Percentiles rank a stretch among this genome's conserved stretches.
Evolutionary conservation across 1,140 invertebrate species (phyloP).

Genomic region (Diabrotica virgifera): DNA sequence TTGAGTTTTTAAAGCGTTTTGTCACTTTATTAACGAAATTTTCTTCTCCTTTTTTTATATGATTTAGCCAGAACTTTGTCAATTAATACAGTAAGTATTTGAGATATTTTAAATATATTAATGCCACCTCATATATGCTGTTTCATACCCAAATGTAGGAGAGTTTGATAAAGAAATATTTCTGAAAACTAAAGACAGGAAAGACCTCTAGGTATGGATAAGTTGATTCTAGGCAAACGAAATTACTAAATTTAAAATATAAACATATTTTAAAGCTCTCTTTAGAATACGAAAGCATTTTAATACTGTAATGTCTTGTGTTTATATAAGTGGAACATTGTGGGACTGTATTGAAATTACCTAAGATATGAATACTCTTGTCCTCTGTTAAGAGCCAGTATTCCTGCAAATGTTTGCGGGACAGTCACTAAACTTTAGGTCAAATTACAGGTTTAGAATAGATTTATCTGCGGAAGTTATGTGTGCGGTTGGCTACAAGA

Average conservation of each 20-base stretch:
- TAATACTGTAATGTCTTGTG: background rate
- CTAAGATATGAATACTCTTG: conserved; percentile 21
- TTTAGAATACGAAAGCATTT: background rate
- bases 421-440: conserved; percentile 45
- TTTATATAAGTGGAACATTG: background rate
- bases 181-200: background rate
- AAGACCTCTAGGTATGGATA: background rate
- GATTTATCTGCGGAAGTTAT: conserved; percentile 26
- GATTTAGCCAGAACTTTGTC: no score
- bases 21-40: no score
- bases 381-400: conserved; percentile 42
- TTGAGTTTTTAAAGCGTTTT: no score
- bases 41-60: no score
- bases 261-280: background rate
- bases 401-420: conserved; percentile 41
- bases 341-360: conserved; percentile 27
- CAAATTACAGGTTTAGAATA: conserved; percentile 44
- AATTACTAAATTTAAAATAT: background rate
- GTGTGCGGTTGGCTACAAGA: conserved; percentile 21
- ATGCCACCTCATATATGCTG: no score
- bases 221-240: background rate
- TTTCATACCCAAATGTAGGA: background rate
- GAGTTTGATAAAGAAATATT: background rate
- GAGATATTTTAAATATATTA: no score
- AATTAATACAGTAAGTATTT: no score